Base-by-base conservation (phyloP, 2,888 invertebrate species). In the Linnaemya tessellans region DNA sequence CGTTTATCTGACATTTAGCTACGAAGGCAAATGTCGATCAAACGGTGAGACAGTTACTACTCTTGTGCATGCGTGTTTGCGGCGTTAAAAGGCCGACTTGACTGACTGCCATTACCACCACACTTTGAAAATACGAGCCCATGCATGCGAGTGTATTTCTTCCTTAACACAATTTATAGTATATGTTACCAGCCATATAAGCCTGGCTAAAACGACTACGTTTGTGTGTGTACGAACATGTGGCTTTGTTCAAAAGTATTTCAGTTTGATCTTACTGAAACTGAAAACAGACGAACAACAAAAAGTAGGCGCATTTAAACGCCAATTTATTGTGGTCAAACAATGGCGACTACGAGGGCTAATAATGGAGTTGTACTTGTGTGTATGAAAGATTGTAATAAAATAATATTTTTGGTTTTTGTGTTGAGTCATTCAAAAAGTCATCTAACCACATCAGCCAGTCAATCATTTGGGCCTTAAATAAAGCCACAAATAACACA, bases 1-100 rank as follows among this genome's bases (percentile, higher is more conserved):
- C 84, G 79, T 82, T 85, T 85, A 82, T 85, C 85, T 79, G 85
- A 79, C 82, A 85, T 82, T 82, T 77, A 60, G 71, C 78, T 81
- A 49, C 62, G 73, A 83, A 79, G 71, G 77, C 67, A 77, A 82
- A 79, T 77, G 81, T 83, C 79, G 78, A 85, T 85, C 79, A 84
- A 81, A 84, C 68, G 81, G 70, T 60, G 43, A 86, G 73, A 74
- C 77, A 79, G 81, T 84, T 56, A 35, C 64, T 71, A 30, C 60
- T 62, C 25, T 73, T 56, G 13, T 70, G 51, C 54, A 10, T 74
- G 64, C 25, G 41, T 46, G 51, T 68, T 60, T 56, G 84, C 71
- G 49, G 58, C 80, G 74, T 78, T 80, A 78, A 70, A 84, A 81
- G 62, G 18, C 80, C 51, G 65, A 67, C 67, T 79, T 58, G 56